These are phyloP conservation scores for Vanessa atalanta DNA, from an alignment of 1,140 invertebrate genomes.

Conservation along the genomic window DNA sequence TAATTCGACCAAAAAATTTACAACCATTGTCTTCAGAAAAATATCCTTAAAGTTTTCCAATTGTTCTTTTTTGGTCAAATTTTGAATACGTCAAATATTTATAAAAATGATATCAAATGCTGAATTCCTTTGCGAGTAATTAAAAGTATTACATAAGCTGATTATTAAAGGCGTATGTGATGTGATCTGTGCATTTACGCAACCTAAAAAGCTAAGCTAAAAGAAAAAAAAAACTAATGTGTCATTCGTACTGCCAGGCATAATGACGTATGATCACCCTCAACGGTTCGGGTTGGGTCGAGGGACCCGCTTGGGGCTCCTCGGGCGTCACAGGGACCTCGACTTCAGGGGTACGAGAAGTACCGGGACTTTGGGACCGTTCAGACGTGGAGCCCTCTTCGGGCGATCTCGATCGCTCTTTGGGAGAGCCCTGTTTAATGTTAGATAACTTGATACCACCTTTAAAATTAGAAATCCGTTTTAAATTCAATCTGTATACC, in stretches of 20 bases:
- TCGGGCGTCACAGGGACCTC: conserved; percentile 47
- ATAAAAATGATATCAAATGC: conserved; percentile 62
- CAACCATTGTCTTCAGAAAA: background rate
- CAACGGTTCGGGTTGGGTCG: conserved; percentile 60
- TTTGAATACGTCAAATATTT: background rate
- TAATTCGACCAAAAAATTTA: conserved; percentile 2
- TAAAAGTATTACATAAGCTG: conserved; percentile 48
- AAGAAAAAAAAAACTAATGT: conserved; percentile 74
- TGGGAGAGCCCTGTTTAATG: conserved; percentile 57
- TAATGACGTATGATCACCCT: conserved; percentile 76
- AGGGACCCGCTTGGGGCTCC: conserved; percentile 63
- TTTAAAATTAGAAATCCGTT: background rate
- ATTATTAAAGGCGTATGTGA: conserved; percentile 42
- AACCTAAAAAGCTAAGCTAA: conserved; percentile 69
- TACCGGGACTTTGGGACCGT: conserved; percentile 49
- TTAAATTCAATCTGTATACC: too few relatives aligned
- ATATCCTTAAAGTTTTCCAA: background rate
- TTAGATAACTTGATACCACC: conserved; percentile 45
- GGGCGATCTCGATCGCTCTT: conserved; percentile 57
- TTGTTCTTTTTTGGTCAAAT: conserved; percentile 31
- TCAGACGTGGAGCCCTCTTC: conserved; percentile 51
- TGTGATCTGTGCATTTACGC: conserved; percentile 61
- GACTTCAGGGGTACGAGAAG: conserved; percentile 44
- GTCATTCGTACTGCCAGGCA: conserved; percentile 79
- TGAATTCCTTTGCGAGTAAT: conserved; percentile 73